Base-by-base conservation (phyloP, 2,113 vertebrate genomes). In the Oreocharis arfaki region DNA sequence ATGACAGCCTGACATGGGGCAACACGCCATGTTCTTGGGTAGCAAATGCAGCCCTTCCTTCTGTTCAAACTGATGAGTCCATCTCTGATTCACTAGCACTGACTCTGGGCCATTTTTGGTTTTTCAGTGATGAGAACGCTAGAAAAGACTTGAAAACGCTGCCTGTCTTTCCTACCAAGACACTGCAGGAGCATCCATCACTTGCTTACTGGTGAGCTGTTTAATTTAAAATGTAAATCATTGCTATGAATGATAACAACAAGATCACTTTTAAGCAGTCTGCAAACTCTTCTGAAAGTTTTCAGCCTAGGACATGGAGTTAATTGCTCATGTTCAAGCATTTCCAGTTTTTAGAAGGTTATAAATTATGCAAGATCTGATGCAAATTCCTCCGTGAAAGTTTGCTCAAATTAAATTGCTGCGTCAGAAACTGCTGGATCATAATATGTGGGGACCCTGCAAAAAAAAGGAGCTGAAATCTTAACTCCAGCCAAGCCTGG, bases 101-200 rank as follows among this genome's bases (percentile, higher is more conserved):
- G 88, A 97, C 70, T 70, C 59, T 42, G 30, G 74, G 65, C n/a
- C 30, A 1, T 61, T 88, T 27, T 91, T 89, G 6, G 6, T 27
- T 84, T 87, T 77, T 56, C 67, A 99, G 99, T 95, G 97, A 98
- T 96, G 99, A 99, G 94, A 98, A 98, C 91, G 94, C 99, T 63
- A 97, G 98, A 92, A 98, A 97, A 89, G 98, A 99, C 94, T 97
- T 99, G 95, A 99, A 99, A 97, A 98, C 98, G 1, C 98, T 99
- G 50, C 99, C 99, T 5, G 97, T 98, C 75, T 98, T 99, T 84
- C 99, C 99, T 64, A 99, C 99, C 49, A 98, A 98, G 96, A 99
- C 99, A 0, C 97, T 99, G 57, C 98, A 99, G 97, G 99, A 99
- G 53, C 99, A 99, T 80, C 99, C 99, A 1, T 99, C 99, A 7